Percentiles rank a stretch among this genome's conserved stretches.
Conservation (phyloP, 2,888 invertebrate genomes). For the Vannuccia rotundouncinata region DNA sequence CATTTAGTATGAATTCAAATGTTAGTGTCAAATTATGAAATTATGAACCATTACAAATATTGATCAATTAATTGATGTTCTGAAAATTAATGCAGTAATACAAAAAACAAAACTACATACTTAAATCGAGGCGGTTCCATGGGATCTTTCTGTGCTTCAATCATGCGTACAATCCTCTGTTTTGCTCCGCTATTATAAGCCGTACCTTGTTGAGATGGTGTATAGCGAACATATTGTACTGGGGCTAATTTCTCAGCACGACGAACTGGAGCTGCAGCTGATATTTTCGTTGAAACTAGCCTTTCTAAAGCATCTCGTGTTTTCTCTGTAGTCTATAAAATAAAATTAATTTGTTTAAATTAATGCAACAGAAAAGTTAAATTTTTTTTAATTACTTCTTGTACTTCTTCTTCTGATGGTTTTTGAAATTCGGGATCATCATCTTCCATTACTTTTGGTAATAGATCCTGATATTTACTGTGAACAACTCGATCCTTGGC, state of each 20-base stretch:
- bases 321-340: constrained; percentile 68
- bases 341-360: not conserved
- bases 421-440: constrained; percentile 81
- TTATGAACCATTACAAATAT: too few species aligned
- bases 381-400: constrained; percentile 59
- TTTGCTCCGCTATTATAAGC: constrained; percentile 91
- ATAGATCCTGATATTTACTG: constrained; percentile 74
- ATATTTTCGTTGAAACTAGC: constrained; percentile 69
- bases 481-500: constrained; percentile 64
- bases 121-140: constrained; percentile 96
- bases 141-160: constrained; percentile 87
- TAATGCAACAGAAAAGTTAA: not conserved
- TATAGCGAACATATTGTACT: constrained; percentile 93
- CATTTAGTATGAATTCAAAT: too few species aligned
- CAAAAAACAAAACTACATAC: constrained; percentile 48
- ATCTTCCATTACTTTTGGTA: constrained; percentile 84
- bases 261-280: constrained; percentile 90
- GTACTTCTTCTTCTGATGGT: constrained; percentile 76
- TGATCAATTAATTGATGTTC: too few species aligned
- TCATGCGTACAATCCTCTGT: constrained; percentile 90
- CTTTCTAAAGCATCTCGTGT: constrained; percentile 80
- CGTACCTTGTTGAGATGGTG: constrained; percentile 91
- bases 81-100: too few species aligned
- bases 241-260: constrained; percentile 86
- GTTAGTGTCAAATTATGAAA: too few species aligned